A percentile compares a stretch with the other conserved stretches of the same genome.
These are phyloP conservation scores for Mormyrops boulengeri DNA, from an alignment of 2,797 vertebrate genomes.

Conservation along the genomic window DNA sequence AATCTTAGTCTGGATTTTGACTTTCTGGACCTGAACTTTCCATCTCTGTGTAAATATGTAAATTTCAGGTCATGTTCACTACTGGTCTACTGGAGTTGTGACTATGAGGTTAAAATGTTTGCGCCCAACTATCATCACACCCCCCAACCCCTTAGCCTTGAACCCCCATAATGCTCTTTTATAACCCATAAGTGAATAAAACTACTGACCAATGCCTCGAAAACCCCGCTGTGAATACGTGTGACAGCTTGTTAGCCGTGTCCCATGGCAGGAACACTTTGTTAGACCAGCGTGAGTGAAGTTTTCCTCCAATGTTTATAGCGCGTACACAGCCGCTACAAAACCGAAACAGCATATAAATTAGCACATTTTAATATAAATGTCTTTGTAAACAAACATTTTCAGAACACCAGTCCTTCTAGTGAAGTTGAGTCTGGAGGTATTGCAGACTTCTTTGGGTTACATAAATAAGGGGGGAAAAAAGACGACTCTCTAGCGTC, in stretches of 20 bases:
- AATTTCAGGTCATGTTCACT: background rate
- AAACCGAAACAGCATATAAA: slow-evolving; percentile 44
- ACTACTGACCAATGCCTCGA: background rate
- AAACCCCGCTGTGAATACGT: background rate
- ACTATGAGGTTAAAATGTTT: background rate
- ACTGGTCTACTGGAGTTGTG: background rate
- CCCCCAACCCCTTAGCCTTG: background rate
- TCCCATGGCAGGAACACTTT: slow-evolving; percentile 8
- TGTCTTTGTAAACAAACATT: slow-evolving; percentile 62
- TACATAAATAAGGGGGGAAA: slow-evolving; percentile 28
- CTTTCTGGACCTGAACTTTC: background rate
- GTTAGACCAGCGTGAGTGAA: background rate
- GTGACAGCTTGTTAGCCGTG: slow-evolving; percentile 8
- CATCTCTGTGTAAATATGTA: background rate
- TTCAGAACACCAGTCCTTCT: slow-evolving; percentile 22
- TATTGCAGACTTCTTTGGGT: slow-evolving; percentile 28
- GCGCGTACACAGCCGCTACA: background rate
- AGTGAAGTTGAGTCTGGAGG: slow-evolving; percentile 18
- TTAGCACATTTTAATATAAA: slow-evolving; percentile 54
- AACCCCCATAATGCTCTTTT: background rate
- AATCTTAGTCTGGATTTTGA: background rate
- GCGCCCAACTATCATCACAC: background rate
- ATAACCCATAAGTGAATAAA: background rate
- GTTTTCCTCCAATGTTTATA: background rate
- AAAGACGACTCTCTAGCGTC: background rate